phyloP scores from a whole-genome alignment of 2,113 vertebrate species.

The Indicator indicator region DNA sequence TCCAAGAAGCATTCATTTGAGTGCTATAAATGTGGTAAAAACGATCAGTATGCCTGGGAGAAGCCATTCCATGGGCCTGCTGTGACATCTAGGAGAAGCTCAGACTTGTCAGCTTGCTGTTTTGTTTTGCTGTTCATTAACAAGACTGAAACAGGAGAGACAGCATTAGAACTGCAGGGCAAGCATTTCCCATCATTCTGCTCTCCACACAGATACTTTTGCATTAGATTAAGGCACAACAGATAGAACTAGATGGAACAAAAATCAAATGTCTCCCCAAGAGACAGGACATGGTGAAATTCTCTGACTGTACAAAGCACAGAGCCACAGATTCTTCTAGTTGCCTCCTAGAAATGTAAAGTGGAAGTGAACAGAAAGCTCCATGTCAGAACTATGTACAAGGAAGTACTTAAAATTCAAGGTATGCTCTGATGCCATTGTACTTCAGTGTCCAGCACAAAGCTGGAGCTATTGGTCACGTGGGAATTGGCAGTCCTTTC shows the following conservation, averaged over 20 bases:
- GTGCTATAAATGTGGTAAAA: conserved; percentile 48
- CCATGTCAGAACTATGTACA: neutral
- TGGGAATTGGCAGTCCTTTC: neutral
- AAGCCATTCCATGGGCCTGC: conserved; percentile 10
- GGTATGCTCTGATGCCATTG: neutral
- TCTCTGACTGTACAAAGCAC: neutral
- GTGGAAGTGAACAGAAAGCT: neutral
- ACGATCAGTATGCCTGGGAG: conserved; percentile 3
- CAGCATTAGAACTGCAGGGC: conserved; percentile 27
- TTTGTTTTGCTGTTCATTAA: conserved; percentile 52
- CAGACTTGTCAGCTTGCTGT: conserved; percentile 20
- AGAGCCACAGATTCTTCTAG: neutral
- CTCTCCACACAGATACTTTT: conserved; percentile 1
- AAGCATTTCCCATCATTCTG: conserved; percentile 25
- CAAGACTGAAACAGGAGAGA: conserved; percentile 30
- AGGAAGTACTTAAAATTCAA: neutral
- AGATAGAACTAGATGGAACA: neutral
- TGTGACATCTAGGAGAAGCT: conserved; percentile 24
- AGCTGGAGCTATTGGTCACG: neutral
- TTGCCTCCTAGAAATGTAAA: neutral
- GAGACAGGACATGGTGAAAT: neutral
- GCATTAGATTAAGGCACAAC: conserved; percentile 2
- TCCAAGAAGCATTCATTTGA: conserved; percentile 55
- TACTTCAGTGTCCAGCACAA: neutral
- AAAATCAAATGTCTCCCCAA: neutral